Base-by-base conservation (phyloP, 2,888 invertebrate genomes). In the Agrotis segetum region DNA sequence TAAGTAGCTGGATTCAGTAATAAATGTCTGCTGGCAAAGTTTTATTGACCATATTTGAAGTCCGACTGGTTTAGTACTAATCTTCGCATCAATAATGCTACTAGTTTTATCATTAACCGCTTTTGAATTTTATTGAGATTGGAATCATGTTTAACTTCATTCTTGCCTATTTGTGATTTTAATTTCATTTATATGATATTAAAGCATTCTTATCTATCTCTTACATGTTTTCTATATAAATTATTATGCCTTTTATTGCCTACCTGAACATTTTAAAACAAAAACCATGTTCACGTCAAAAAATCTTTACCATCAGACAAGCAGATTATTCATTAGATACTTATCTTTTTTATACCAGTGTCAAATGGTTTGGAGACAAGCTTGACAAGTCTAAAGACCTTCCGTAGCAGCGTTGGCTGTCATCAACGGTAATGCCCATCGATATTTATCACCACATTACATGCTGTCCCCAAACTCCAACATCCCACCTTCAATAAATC, bases 401-500 rank as follows among this genome's bases (percentile, higher is more conserved):
- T 73, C 70, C 52, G 61, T 81, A 71, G 83, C 84, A 81, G 81
- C 77, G 56, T 77, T 60, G 46, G 61, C 47, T 82, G 83, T 83
- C 85, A 66, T 70, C 83, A 77, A 79, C 64, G 59, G 58, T 85
- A 69, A 79, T 79, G 69, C 67, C 40, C 58, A 50, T 70, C 76
- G 50, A 75, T 83, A 85, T 85, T 85, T 82, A 85, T 85, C 73
- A 82, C 78, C 74, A 71, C 71, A 85, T 85, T 79, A 85, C 77
- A 77, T 74, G 76, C 63, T 75, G 74, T 82, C 74, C 67, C 61
- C 75, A 77, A 78, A 69, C 74, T 76, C 71, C 40, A 73, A 55
- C 56, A 70, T 74, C 86, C 83, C 87, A 87, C 86, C 85, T 85
- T 87, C 90, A 84, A 94, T 95, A 94, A 94, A 94, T 95, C 90